A percentile compares a stretch with the other conserved stretches of the same genome.
Conservation (phyloP, 1,140 invertebrate genomes). For the Monomorium pharaonis region DNA sequence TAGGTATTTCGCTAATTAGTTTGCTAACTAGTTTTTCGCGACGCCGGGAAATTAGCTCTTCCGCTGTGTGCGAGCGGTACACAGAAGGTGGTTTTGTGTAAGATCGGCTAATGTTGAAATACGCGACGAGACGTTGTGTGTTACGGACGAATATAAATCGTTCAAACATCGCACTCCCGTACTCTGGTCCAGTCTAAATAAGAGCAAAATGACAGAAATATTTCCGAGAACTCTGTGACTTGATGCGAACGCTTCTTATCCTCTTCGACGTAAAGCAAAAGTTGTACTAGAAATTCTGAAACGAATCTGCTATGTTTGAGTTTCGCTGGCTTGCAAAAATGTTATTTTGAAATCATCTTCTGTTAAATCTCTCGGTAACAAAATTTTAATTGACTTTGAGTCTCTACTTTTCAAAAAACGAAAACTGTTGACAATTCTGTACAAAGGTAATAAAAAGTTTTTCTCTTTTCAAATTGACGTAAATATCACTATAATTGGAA, state of each 20-base stretch:
- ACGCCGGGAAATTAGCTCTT: neutral
- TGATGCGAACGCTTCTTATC: neutral
- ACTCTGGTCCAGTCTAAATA: neutral
- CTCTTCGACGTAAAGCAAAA: neutral
- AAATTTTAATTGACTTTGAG: neutral
- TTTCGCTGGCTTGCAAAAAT: neutral
- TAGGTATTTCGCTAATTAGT: slow-evolving; percentile 46
- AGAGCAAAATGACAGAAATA: neutral
- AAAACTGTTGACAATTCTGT: neutral
- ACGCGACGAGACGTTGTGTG: neutral
- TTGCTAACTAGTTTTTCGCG: slow-evolving; percentile 33
- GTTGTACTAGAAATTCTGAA: neutral
- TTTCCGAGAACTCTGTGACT: neutral
- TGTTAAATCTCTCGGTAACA: neutral
- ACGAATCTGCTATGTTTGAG: neutral
- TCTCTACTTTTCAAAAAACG: slow-evolving; percentile 2
- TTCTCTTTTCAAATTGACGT: neutral
- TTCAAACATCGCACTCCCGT: neutral
- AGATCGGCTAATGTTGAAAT: slow-evolving; percentile 25
- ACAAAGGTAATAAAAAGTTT: neutral
- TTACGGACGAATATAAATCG: slow-evolving; percentile 7
- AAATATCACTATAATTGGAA: neutral
- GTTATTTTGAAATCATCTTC: neutral
- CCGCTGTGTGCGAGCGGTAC: neutral
- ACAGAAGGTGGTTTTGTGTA: neutral